Evolutionary conservation across 2,888 invertebrate species (phyloP), one percentile per base, ranked within the genome.

Genomic region (Cantharis nigra): DNA sequence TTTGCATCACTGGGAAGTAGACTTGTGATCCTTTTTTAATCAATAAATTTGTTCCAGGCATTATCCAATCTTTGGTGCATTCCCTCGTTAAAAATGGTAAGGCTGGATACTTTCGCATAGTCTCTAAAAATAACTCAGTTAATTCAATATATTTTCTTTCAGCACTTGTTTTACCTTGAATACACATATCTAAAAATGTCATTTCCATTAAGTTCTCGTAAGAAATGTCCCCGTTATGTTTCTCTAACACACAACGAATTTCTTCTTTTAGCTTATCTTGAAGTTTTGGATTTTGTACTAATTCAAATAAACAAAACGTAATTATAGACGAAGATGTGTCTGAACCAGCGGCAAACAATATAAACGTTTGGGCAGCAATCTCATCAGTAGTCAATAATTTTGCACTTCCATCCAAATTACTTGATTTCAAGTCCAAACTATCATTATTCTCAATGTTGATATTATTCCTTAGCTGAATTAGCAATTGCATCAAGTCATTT

Each of bases 201-300:
- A 91, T 88, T 28, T 90, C 89, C 79, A 84, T 84, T 74, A 90
- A 80, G 1, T 89, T 86, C 9, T 91, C 90, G 79, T 90, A 90
- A 7, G 87, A 89, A 13, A 91, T 81, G 78, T 88, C 80, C 0
- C 88, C 87, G 5, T 87, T 83, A 71, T 89, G 84, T 33, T 85
- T 85, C 11, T 82, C 81, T 30, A 90, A 76, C 0, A 88, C 87
- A 0, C 75, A 80, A 1, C 85, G 80, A 4, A 91, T 88, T 83
- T 91, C 91, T 0, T 83, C 75, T 11, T 89, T 82, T 0, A 89
- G 78, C 69, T 85, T 89, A 1, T 87, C 83, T 79, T 91, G 91
- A 3, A 90, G 80, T 0, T 87, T 83, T 1, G 85, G 87, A 81
- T 91, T 88, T 10, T 86, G 84, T 3, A 90, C 89, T 49, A 92